These are phyloP conservation scores for Silurus meridionalis DNA, from an alignment of 2,113 vertebrate species.

Conservation along the genomic window DNA sequence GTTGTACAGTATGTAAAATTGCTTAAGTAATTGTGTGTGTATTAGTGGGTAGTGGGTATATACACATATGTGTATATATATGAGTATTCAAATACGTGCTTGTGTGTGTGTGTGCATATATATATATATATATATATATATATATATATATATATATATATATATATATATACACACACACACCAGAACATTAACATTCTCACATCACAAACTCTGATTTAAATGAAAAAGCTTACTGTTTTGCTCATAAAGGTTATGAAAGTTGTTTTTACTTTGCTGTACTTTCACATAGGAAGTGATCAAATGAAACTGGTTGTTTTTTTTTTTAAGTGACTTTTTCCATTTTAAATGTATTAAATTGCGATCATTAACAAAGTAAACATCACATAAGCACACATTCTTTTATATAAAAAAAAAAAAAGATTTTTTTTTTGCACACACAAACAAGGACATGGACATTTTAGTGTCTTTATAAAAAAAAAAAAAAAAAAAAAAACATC, in stretches of 20 bases:
- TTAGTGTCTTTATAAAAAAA: constrained; percentile 74
- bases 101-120: background rate
- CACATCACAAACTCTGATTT: background rate
- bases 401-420: constrained; percentile 7
- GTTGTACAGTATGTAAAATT: background rate
- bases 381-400: constrained; percentile 25
- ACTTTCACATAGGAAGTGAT: constrained; percentile 28
- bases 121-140: background rate
- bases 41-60: background rate
- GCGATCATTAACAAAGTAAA: background rate
- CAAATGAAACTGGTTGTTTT: background rate
- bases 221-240: background rate
- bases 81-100: too few relatives aligned
- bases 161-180: background rate
- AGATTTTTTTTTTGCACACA: constrained; percentile 2
- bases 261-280: constrained; percentile 1
- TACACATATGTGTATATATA: background rate
- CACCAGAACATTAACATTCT: background rate
- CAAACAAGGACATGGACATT: constrained; percentile 53
- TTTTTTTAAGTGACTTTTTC: constrained; percentile 17
- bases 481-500: constrained; percentile 65
- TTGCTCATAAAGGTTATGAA: constrained; percentile 22
- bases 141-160: background rate
- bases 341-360: background rate
- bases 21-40: background rate